These are phyloP conservation scores for Aethes cnicana DNA, from an alignment of 2,888 invertebrate species.

Conservation along the genomic window DNA sequence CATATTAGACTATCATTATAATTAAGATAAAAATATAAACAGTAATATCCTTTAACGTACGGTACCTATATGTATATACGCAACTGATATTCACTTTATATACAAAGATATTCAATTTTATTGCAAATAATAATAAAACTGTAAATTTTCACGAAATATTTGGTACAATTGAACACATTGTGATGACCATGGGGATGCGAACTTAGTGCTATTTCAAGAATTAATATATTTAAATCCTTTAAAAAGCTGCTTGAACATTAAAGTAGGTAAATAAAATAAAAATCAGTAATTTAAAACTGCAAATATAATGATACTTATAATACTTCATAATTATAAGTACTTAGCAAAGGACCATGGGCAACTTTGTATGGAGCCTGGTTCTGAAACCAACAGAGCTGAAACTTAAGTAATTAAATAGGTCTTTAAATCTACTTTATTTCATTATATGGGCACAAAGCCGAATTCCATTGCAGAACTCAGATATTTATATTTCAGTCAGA, in stretches of 20 bases:
- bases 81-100: slow-evolving; percentile 46
- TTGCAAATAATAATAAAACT: slow-evolving; percentile 47
- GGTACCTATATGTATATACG: too few species aligned
- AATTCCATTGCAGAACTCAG: too few species aligned
- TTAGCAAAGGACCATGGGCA: not conserved
- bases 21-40: slow-evolving; percentile 32
- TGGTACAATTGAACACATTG: slow-evolving; percentile 78
- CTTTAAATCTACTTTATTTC: too few species aligned
- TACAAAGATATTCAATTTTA: slow-evolving; percentile 51
- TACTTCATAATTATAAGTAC: too few species aligned
- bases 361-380: too few species aligned
- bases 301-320: slow-evolving; percentile 33
- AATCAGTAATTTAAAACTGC: slow-evolving; percentile 30
- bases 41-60: slow-evolving; percentile 39
- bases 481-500: too few species aligned
- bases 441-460: too few species aligned
- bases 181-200: slow-evolving; percentile 54
- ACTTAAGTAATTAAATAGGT: too few species aligned
- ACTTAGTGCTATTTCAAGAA: slow-evolving; percentile 31
- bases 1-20: slow-evolving; percentile 39
- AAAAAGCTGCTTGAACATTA: slow-evolving; percentile 30
- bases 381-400: too few species aligned
- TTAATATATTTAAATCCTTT: slow-evolving; percentile 29
- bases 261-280: slow-evolving; percentile 38
- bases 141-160: slow-evolving; percentile 64